Evolutionary conservation across 2,113 vertebrate genomes (phyloP).

Genomic region (Gnathochromis pfefferi): DNA sequence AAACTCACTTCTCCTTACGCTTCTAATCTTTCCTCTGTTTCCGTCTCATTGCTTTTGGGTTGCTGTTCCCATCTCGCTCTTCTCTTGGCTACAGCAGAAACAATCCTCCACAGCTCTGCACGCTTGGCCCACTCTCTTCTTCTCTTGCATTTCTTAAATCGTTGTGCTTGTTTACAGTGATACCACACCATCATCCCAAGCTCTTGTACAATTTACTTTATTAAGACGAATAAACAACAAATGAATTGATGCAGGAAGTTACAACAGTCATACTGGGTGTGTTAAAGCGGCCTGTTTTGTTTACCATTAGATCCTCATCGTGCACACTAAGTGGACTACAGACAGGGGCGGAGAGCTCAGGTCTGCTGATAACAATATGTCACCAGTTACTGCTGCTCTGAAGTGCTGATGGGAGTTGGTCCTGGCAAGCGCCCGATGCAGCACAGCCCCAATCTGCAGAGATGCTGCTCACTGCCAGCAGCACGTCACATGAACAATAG

Average conservation of each 20-base stretch:
- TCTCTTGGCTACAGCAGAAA: background rate
- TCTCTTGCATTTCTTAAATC: background rate
- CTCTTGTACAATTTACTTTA: background rate
- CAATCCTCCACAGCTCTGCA: background rate
- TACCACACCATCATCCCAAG: background rate
- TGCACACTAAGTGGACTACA: background rate
- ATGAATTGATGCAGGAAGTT: background rate
- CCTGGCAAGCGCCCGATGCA: background rate
- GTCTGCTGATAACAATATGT: background rate
- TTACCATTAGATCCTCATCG: background rate
- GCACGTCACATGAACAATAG: background rate
- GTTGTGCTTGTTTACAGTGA: background rate
- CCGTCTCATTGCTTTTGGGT: background rate
- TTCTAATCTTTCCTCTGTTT: background rate
- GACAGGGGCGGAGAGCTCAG: background rate
- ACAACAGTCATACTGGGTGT: background rate
- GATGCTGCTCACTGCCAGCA: background rate
- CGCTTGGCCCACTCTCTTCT: background rate
- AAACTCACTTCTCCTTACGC: background rate
- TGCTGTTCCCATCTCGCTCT: background rate
- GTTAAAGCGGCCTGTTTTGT: background rate
- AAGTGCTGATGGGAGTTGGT: background rate
- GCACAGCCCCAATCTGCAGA: background rate
- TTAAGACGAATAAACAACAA: background rate
- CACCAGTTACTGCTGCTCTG: background rate